These are phyloP conservation scores for Drosophila prosaltans DNA, from an alignment of 1,140 invertebrate genomes.

Conservation along the genomic window DNA sequence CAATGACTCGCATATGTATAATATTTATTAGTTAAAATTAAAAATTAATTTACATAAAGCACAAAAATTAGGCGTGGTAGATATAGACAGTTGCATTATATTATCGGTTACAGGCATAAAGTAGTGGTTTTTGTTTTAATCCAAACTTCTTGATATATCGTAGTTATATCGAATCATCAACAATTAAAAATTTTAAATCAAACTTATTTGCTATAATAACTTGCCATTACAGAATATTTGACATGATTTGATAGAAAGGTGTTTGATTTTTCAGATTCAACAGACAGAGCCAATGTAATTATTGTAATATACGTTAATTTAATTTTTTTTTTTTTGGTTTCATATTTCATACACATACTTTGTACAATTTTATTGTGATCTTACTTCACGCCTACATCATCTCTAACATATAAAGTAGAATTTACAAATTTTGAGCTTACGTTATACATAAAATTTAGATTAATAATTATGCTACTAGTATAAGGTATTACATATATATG, in stretches of 20 bases:
- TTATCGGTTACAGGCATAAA: not conserved
- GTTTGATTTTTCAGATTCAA: not conserved
- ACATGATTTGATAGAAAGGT: too few species aligned
- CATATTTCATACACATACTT: slow-evolving; percentile 77
- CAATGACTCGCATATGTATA: not conserved
- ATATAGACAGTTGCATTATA: not conserved
- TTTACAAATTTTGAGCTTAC: slow-evolving; percentile 72
- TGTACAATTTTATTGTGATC: slow-evolving; percentile 68
- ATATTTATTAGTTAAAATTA: not conserved
- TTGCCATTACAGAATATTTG: too few species aligned
- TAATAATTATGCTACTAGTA: slow-evolving; percentile 35
- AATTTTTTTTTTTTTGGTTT: slow-evolving; percentile 3
- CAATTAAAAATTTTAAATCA: too few species aligned
- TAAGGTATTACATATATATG: slow-evolving; percentile 42
- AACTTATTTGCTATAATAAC: too few species aligned
- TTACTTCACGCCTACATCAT: not conserved
- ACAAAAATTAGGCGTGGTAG: not conserved
- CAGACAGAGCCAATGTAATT: not conserved
- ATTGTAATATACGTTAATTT: not conserved
- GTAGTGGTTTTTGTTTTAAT: not conserved
- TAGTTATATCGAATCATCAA: too few species aligned
- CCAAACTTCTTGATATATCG: not conserved
- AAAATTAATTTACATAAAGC: not conserved
- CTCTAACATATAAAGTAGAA: slow-evolving; percentile 41
- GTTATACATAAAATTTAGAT: slow-evolving; percentile 67